A percentile compares a stretch with the other conserved stretches of the same genome.
These are phyloP conservation scores for Bursaphelenchus mucronatus DNA, from an alignment of 1,140 invertebrate genomes.

Conservation along the genomic window DNA sequence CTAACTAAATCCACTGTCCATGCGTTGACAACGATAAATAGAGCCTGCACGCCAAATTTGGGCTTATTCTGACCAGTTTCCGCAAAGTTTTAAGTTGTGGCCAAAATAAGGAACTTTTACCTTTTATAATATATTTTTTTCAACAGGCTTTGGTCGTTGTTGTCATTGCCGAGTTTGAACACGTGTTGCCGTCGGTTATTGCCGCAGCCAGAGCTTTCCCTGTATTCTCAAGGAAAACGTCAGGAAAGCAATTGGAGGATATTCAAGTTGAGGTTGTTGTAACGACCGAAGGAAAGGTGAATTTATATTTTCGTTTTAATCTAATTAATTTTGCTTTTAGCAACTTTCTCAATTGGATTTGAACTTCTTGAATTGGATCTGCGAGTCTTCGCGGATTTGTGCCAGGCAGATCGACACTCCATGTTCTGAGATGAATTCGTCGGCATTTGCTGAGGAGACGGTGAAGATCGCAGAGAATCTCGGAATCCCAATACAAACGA, in stretches of 20 bases:
- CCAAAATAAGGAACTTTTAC: too few relatives aligned
- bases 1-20: too few relatives aligned
- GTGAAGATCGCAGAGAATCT: constrained; percentile 29
- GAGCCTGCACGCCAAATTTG: too few relatives aligned
- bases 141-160: constrained; percentile 42
- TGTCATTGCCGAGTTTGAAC: constrained; percentile 46
- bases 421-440: constrained; percentile 46
- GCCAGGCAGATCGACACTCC: constrained; percentile 51
- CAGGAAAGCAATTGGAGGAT: constrained; percentile 23
- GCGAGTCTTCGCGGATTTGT: neutral
- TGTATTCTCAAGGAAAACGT: constrained; percentile 45
- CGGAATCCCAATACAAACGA: constrained; percentile 27
- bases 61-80: too few relatives aligned
- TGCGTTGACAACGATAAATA: too few relatives aligned
- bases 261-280: constrained; percentile 49
- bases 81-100: too few relatives aligned
- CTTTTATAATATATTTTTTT: constrained; percentile 10
- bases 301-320: neutral
- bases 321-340: neutral
- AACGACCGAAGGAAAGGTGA: constrained; percentile 39
- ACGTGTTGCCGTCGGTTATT: constrained; percentile 38
- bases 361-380: too few relatives aligned
- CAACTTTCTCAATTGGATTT: neutral
- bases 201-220: constrained; percentile 51
- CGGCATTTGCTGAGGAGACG: constrained; percentile 53